These are phyloP conservation scores for Pithys albifrons DNA, from an alignment of 2,113 vertebrate genomes.

Conservation along the genomic window DNA sequence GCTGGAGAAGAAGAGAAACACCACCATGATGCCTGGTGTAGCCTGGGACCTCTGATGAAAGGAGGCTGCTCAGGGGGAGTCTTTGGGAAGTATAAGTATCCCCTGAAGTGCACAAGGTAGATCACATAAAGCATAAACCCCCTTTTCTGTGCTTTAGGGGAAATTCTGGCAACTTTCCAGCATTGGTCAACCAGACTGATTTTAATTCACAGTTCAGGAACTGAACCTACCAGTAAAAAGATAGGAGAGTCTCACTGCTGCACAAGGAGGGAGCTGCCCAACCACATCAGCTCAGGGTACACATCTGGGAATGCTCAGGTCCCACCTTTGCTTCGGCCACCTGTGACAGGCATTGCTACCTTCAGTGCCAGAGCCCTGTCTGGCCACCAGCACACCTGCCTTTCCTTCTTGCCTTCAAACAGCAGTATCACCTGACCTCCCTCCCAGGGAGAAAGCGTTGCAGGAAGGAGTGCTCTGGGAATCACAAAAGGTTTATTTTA, in stretches of 20 bases:
- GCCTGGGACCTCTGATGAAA: background rate
- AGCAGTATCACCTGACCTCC: background rate
- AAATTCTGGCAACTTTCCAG: background rate
- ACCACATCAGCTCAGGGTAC: background rate
- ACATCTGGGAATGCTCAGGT: background rate
- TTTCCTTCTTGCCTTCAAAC: background rate
- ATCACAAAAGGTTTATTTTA: background rate
- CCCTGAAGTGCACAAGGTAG: background rate
- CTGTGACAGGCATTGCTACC: accelerated
- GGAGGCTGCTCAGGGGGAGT: background rate
- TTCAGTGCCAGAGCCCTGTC: background rate
- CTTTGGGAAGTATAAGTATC: background rate
- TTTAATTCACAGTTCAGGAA: background rate
- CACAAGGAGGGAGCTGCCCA: background rate
- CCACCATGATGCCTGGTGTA: background rate
- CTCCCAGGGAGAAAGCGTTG: background rate
- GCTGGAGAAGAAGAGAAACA: background rate
- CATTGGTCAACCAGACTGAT: background rate
- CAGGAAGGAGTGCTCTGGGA: background rate
- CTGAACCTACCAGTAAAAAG: background rate
- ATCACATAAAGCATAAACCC: background rate
- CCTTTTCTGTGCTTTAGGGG: background rate
- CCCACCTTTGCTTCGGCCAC: background rate
- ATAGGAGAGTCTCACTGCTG: background rate
- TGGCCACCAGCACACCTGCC: background rate